Percentiles rank a stretch among this genome's conserved stretches.
Conservation (phyloP, 2,888 invertebrate species). For the Platycheirus rosarum region DNA sequence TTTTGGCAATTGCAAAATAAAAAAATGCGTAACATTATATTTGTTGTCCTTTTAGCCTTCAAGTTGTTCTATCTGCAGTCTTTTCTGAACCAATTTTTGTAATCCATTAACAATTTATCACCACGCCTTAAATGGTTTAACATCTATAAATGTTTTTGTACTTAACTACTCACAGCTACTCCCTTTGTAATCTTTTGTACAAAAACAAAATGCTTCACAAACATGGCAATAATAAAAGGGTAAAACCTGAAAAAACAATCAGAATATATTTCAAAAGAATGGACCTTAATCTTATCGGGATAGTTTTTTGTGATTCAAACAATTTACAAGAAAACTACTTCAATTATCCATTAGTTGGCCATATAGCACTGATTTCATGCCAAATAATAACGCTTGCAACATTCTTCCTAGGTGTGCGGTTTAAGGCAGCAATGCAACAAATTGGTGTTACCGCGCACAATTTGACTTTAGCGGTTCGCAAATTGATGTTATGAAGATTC, state of each 20-base stretch:
- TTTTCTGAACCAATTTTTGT: no score
- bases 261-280: no score
- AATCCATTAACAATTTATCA: no score
- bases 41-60: no score
- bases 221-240: background rate
- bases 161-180: background rate
- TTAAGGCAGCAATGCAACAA: conserved; percentile 25
- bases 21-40: no score
- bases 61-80: no score
- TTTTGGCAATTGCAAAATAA: no score
- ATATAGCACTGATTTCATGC: conserved; percentile 52
- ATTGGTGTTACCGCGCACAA: conserved; percentile 55
- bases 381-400: conserved; percentile 5
- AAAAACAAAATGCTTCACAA: background rate
- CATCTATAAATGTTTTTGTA: background rate
- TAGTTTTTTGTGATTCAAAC: conserved; percentile 47
- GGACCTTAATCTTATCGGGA: no score
- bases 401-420: background rate
- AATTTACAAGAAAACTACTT: conserved; percentile 41
- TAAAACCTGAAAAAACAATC: background rate
- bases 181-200: background rate
- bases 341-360: conserved; percentile 64
- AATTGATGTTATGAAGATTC: conserved; percentile 42
- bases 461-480: conserved; percentile 11
- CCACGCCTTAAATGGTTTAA: background rate